phyloP scores from a whole-genome alignment of 2,888 invertebrate species.

The Hololepta plana region DNA sequence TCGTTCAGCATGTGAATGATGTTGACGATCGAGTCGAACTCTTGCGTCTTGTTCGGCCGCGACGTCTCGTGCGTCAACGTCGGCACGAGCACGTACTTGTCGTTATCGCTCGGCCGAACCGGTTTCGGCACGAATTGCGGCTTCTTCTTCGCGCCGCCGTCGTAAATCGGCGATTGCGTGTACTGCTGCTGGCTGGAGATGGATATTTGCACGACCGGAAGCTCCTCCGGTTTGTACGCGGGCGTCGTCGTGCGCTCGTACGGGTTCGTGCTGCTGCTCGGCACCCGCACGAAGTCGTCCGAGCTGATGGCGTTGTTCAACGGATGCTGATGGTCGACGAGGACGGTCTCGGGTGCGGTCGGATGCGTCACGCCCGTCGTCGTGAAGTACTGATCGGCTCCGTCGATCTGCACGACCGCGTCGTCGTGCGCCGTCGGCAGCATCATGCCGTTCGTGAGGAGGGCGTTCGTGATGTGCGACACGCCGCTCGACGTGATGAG shows the following conservation, averaged over 20 bases:
- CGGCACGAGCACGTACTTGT: constrained; percentile 37
- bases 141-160: constrained; percentile 24
- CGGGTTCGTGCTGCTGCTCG: constrained; percentile 10
- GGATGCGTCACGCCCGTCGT: constrained; percentile 23
- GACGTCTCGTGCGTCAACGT: constrained; percentile 27
- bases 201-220: constrained; percentile 21
- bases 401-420: constrained; percentile 19
- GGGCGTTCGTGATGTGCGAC: constrained; percentile 34
- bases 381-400: constrained; percentile 16
- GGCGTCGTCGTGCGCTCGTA: constrained; percentile 14
- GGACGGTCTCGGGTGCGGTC: constrained; percentile 38
- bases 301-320: constrained; percentile 29
- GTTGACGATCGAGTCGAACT: constrained; percentile 36
- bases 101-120: constrained; percentile 20
- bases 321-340: constrained; percentile 35
- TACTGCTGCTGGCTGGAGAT: constrained; percentile 21
- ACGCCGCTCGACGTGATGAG: constrained; percentile 35
- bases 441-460: constrained; percentile 22
- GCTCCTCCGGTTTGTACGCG: constrained; percentile 15
- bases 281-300: constrained; percentile 18
- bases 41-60: constrained; percentile 24
- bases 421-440: constrained; percentile 24
- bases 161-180: constrained; percentile 17
- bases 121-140: constrained; percentile 40
- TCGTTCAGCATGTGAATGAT: constrained; percentile 47